Evolutionary conservation across 2,797 vertebrate genomes (phyloP).

Genomic region (Cheirogaleus major): DNA sequence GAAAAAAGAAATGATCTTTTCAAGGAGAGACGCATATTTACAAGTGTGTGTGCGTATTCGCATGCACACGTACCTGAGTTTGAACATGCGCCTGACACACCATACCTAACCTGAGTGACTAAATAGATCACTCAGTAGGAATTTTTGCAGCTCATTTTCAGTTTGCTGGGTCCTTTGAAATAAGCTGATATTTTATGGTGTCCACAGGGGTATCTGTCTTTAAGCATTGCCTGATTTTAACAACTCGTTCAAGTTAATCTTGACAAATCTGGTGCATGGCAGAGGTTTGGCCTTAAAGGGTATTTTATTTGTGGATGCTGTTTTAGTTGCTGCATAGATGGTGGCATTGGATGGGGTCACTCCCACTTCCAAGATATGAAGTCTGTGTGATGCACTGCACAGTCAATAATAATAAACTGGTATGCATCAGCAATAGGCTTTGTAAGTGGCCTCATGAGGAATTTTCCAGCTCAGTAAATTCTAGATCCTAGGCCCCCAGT

Average conservation of each 20-base stretch:
- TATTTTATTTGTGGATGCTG: background rate
- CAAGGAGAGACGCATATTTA: background rate
- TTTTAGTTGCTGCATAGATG: background rate
- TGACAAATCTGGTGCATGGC: background rate
- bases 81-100: background rate
- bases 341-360: background rate
- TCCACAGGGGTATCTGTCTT: background rate
- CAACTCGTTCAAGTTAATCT: constrained; percentile 26
- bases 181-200: background rate
- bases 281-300: background rate
- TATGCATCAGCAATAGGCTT: background rate
- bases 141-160: constrained; percentile 19
- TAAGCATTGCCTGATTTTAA: background rate
- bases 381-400: no score
- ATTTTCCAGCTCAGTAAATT: background rate
- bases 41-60: no score
- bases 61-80: background rate
- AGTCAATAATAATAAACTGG: background rate
- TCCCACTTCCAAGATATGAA: no score
- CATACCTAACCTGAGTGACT: background rate
- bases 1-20: constrained; percentile 12
- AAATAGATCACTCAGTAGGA: background rate
- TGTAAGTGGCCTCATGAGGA: background rate
- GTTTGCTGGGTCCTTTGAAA: constrained; percentile 26
- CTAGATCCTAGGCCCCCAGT: background rate